A percentile compares a stretch with the other conserved stretches of the same genome.
Evolutionary conservation across 2,888 invertebrate species (phyloP).

Genomic region (Troglohyphantes excavatus): DNA sequence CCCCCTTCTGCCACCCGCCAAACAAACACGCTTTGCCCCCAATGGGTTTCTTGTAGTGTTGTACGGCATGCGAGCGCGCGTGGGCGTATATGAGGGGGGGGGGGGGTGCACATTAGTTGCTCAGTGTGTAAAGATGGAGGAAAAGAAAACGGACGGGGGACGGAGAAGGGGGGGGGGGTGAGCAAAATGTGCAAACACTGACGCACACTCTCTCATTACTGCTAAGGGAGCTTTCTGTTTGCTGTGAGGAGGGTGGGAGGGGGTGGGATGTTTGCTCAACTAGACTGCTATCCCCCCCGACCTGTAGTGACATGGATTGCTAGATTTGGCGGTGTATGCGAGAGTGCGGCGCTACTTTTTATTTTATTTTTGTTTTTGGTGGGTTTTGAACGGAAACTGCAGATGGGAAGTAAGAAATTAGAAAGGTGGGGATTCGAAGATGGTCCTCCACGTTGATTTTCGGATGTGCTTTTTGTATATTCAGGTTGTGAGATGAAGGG

Average conservation of each 20-base stretch:
- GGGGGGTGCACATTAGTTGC: slow-evolving; percentile 52
- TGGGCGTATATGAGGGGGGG: neutral
- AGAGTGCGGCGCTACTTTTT: too few relatives aligned
- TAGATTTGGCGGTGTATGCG: slow-evolving; percentile 55
- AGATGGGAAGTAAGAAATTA: too few relatives aligned
- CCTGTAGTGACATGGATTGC: neutral
- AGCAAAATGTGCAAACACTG: slow-evolving; percentile 68
- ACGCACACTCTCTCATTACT: slow-evolving; percentile 76
- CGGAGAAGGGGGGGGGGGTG: slow-evolving; percentile 12
- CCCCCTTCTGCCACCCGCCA: neutral
- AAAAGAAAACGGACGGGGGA: slow-evolving; percentile 42
- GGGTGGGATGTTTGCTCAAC: slow-evolving; percentile 55
- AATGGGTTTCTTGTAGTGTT: neutral
- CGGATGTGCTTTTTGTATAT: too few relatives aligned
- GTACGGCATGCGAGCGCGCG: neutral
- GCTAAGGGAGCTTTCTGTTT: slow-evolving; percentile 64
- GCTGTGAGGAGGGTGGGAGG: slow-evolving; percentile 40
- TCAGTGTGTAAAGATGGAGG: slow-evolving; percentile 45
- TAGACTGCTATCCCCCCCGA: slow-evolving; percentile 22
- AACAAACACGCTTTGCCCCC: neutral
- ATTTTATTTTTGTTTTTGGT: too few relatives aligned
- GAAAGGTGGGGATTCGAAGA: too few relatives aligned
- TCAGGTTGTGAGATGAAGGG: too few relatives aligned
- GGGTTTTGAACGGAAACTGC: too few relatives aligned
- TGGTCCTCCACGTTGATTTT: too few relatives aligned